Conservation (phyloP, 2,888 invertebrate genomes). For the Lumbricus terrestris region DNA sequence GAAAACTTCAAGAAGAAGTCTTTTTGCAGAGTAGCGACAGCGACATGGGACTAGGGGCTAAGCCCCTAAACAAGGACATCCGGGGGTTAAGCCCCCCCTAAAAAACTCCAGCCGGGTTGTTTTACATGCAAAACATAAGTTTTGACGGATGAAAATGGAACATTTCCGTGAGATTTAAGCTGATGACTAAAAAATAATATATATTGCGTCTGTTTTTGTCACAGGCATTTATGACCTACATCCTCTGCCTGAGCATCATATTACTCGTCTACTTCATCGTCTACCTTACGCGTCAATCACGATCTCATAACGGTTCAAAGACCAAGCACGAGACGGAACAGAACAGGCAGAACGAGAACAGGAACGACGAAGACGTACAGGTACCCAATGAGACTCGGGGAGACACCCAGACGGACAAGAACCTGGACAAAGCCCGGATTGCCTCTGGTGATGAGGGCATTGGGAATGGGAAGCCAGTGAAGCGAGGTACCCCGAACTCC, state of each 20-base stretch:
- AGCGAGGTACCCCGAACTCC: background rate
- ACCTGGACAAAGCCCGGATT: background rate
- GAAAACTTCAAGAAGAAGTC: too few species aligned
- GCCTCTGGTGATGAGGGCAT: background rate
- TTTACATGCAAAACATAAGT: too few species aligned
- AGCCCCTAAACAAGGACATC: too few species aligned
- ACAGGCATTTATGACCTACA: constrained; percentile 23
- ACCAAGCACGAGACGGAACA: background rate
- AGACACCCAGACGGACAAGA: background rate
- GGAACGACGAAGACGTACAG: background rate
- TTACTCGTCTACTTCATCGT: constrained; percentile 24
- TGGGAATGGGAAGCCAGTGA: background rate
- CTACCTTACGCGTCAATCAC: background rate
- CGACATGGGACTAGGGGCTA: too few species aligned
- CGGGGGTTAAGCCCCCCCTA: too few species aligned
- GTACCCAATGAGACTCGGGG: background rate
- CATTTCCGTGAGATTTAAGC: too few species aligned
- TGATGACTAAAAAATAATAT: too few species aligned
- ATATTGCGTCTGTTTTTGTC: too few species aligned
- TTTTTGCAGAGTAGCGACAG: too few species aligned
- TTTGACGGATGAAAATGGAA: too few species aligned
- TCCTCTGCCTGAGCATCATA: background rate
- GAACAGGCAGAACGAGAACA: background rate
- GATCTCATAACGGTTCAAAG: background rate
- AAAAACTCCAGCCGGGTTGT: too few species aligned